These are phyloP conservation scores for Phortica okadai DNA, from an alignment of 2,888 invertebrate genomes.

Conservation along the genomic window DNA sequence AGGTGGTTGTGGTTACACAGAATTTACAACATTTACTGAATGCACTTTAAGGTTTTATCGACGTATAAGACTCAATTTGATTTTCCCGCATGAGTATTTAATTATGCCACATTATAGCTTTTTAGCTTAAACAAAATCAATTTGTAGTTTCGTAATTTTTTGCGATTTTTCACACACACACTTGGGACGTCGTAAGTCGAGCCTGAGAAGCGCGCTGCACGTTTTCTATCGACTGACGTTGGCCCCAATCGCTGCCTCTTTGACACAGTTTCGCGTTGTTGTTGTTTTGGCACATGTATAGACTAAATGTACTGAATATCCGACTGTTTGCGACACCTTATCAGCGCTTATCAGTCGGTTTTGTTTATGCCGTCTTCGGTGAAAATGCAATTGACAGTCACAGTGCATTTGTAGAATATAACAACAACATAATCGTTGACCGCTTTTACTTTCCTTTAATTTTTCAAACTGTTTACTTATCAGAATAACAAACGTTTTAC, in stretches of 20 bases:
- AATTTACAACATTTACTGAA: background rate
- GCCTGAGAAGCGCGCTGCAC: conserved; percentile 23
- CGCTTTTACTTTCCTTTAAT: too few species aligned
- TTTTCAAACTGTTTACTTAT: background rate
- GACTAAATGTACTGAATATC: conserved; percentile 50
- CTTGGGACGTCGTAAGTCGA: background rate
- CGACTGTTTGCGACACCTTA: background rate
- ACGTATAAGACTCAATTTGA: background rate
- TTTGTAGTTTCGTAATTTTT: conserved; percentile 60
- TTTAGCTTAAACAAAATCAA: conserved; percentile 54
- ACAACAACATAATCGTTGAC: background rate
- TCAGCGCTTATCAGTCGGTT: conserved; percentile 33
- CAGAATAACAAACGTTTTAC: background rate
- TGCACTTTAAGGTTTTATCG: background rate
- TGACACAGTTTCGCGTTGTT: conserved; percentile 59
- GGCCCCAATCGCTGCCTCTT: conserved; percentile 34
- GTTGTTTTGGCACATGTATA: conserved; percentile 62
- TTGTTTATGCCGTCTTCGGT: conserved; percentile 26
- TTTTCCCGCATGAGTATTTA: background rate
- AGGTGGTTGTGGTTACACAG: conserved; percentile 18
- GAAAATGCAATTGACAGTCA: conserved; percentile 45
- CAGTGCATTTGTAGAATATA: conserved; percentile 8
- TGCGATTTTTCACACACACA: conserved; percentile 35
- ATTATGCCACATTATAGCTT: background rate
- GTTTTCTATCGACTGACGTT: conserved; percentile 2